phyloP scores from a whole-genome alignment of 2,888 invertebrate genomes.

The Polydrusus pterygomalis region DNA sequence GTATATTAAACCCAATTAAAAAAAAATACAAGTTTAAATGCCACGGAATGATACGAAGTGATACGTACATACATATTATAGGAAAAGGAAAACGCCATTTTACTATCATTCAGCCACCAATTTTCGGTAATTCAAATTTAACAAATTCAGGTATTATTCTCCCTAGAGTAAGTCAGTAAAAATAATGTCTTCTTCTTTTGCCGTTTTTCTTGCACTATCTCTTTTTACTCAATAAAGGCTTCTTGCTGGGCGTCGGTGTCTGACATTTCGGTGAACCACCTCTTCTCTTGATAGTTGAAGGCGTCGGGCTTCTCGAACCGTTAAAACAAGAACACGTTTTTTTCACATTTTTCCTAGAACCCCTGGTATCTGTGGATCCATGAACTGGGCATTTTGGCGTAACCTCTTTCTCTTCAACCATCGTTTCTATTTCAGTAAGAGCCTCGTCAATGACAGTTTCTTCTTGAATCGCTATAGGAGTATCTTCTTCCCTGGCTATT shows the following conservation, averaged over 20 bases:
- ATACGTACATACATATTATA: constrained; percentile 10
- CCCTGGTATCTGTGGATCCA: constrained; percentile 66
- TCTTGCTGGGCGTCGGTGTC: constrained; percentile 68
- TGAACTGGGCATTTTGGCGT: constrained; percentile 65
- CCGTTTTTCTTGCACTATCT: constrained; percentile 66
- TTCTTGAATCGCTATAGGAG: constrained; percentile 41
- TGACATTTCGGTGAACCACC: constrained; percentile 63
- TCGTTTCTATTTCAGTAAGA: constrained; percentile 65
- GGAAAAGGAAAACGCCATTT: background rate
- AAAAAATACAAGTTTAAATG: constrained; percentile 10
- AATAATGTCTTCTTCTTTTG: constrained; percentile 22
- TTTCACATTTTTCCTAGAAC: constrained; percentile 68
- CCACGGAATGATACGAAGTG: constrained; percentile 39
- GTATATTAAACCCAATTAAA: constrained; percentile 32
- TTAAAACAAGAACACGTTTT: constrained; percentile 70
- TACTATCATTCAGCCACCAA: background rate
- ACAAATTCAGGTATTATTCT: constrained; percentile 13
- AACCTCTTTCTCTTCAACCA: constrained; percentile 63
- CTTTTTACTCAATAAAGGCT: constrained; percentile 69
- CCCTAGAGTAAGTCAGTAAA: constrained; percentile 16
- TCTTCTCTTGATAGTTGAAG: constrained; percentile 62
- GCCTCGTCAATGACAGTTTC: constrained; percentile 57
- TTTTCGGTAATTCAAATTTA: constrained; percentile 6
- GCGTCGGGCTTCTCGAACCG: constrained; percentile 60
- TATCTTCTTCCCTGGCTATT: constrained; percentile 34